Base-by-base conservation (phyloP, 1,140 invertebrate species). In the Wasmannia auropunctata region DNA sequence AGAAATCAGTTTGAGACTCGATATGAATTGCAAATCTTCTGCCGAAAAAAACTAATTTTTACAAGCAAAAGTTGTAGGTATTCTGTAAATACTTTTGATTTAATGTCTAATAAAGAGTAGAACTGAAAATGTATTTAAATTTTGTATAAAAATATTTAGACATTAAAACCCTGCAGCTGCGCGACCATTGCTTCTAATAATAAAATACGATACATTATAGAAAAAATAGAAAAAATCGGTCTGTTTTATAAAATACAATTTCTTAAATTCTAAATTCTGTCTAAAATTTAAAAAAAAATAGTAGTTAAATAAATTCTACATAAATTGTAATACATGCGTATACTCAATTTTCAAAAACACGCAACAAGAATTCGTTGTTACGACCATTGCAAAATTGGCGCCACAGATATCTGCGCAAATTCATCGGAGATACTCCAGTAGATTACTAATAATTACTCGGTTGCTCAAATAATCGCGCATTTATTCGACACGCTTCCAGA, bases 401-500 rank as follows among this genome's bases (percentile, higher is more conserved):
- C 2, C 4, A 4, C 40, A 25, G 8, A 10, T n/a, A 76, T 28
- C 31, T n/a, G 1, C 0, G 8, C 16, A 31, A 31, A 72, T 51
- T 3, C 19, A 8, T 60, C 40, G 10, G 56, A 43, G 11, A 56
- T 19, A n/a, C 19, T 31, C 5, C 10, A 3, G 56, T 62, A 60
- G 31, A 62, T 43, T 14, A 11, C 22, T 19, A 34, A 25, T 37
- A 54, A 74, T 77, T 43, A 43, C n/a, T 28, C 11, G 10, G 19
- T 54, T 72, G 43, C 56, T 14, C 63, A 67, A 43, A 40, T 43
- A 77, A 77, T 56, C 79, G 25, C 79, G 25, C 69, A 28, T 54
- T 31, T 31, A 40, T 49, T 51, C 63, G 60, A 34, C n/a, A 51
- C 75, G 76, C 11, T 25, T 8, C 25, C 31, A 54, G 31, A 80